Base-by-base conservation (phyloP, 2,113 vertebrate species). In the Erinaceus europaeus region DNA sequence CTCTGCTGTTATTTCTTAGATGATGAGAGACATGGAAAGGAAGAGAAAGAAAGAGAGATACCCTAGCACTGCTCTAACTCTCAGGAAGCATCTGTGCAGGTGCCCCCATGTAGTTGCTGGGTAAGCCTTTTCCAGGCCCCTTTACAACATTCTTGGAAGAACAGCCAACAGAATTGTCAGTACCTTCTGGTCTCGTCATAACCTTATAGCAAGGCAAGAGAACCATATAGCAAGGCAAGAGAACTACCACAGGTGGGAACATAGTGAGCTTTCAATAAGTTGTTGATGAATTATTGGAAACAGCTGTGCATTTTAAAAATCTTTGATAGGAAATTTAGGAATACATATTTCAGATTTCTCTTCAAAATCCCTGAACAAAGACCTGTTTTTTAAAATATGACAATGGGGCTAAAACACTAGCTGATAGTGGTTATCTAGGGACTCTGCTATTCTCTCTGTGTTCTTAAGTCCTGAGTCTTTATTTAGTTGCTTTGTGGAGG, bases 81-180 rank as follows among this genome's bases (percentile, higher is more conserved):
- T n/a, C n/a, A n/a, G n/a, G n/a, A n/a, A n/a, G n/a, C n/a, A n/a
- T n/a, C n/a, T n/a, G n/a, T n/a, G n/a, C n/a, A n/a, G n/a, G n/a
- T n/a, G n/a, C n/a, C n/a, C n/a, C n/a, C n/a, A n/a, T n/a, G n/a
- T n/a, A n/a, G n/a, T n/a, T n/a, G n/a, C n/a, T n/a, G n/a, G n/a
- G n/a, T n/a, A n/a, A n/a, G n/a, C n/a, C n/a, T n/a, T n/a, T n/a
- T n/a, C n/a, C n/a, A n/a, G n/a, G n/a, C n/a, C n/a, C n/a, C n/a
- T n/a, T n/a, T n/a, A n/a, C n/a, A n/a, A n/a, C 38, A 20, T 92
- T 91, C 29, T 78, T 68, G 27, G 55, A 74, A 84, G 46, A 21
- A 11, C 29, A 27, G 20, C 61, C 40, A 85, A 27, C 20, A 69
- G 57, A 73, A 2, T 18, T 29, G 11, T 27, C 29, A 44, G 3